Evolutionary conservation across 2,888 invertebrate species (phyloP).

Genomic region (Stenotaenia linearis): DNA sequence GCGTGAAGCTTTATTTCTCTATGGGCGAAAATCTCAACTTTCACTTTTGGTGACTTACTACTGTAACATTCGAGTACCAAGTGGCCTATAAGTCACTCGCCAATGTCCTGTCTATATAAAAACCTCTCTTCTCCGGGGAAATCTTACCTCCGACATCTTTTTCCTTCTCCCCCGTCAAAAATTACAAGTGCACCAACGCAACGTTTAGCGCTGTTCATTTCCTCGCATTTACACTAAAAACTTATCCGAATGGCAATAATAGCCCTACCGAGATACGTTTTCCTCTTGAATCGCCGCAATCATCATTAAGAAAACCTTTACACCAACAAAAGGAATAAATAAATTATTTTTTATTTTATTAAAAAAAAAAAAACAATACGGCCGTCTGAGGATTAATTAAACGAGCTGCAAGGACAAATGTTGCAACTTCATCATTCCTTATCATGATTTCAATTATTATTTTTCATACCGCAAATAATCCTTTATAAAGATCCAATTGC

Average conservation of each 20-base stretch:
- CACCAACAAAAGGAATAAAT: neutral
- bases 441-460: neutral
- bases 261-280: neutral
- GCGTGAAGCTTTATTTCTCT: constrained; percentile 12
- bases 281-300: constrained; percentile 13
- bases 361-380: neutral
- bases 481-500: neutral
- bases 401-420: neutral
- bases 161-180: neutral
- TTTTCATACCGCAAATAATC: neutral
- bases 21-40: constrained; percentile 2
- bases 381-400: neutral
- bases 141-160: neutral
- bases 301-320: constrained; percentile 24
- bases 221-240: neutral
- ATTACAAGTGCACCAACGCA: neutral
- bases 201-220: neutral
- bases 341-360: neutral
- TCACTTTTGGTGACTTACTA: neutral
- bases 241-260: neutral
- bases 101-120: constrained; percentile 7
- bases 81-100: constrained; percentile 3
- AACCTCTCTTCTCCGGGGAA: neutral
- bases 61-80: neutral
- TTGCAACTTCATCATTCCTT: neutral